Conservation (phyloP, 2,888 invertebrate species). For the Heliconius aoede region DNA sequence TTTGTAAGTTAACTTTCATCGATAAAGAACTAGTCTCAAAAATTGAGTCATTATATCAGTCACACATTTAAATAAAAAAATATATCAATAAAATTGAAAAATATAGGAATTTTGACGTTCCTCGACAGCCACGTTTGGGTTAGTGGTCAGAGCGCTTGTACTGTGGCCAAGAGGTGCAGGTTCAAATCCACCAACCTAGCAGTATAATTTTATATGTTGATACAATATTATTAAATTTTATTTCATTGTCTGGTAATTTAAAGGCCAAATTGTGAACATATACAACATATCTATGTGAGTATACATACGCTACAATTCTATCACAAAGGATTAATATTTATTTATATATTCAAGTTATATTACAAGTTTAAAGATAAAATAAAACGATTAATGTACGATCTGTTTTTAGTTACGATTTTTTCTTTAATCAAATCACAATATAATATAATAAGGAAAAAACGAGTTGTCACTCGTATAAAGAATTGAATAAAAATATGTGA, state of each 20-base stretch:
- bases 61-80: neutral
- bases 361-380: no score
- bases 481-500: no score
- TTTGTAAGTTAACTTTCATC: constrained; percentile 19
- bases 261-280: neutral
- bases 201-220: neutral
- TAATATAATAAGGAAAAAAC: no score
- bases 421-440: no score
- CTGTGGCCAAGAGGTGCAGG: neutral
- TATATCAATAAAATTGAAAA: neutral
- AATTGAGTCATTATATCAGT: neutral
- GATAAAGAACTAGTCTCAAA: constrained; percentile 28
- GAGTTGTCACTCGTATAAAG: no score
- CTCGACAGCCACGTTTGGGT: neutral
- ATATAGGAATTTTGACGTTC: neutral
- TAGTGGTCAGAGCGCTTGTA: neutral
- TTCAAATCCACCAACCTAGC: neutral
- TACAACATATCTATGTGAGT: no score
- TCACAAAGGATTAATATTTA: no score
- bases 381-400: no score
- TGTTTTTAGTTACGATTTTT: no score
- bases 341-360: no score
- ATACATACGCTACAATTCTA: no score
- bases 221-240: neutral
- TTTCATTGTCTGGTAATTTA: neutral